Conservation (phyloP, 2,113 vertebrate genomes). For the Nematolebias whitei region DNA sequence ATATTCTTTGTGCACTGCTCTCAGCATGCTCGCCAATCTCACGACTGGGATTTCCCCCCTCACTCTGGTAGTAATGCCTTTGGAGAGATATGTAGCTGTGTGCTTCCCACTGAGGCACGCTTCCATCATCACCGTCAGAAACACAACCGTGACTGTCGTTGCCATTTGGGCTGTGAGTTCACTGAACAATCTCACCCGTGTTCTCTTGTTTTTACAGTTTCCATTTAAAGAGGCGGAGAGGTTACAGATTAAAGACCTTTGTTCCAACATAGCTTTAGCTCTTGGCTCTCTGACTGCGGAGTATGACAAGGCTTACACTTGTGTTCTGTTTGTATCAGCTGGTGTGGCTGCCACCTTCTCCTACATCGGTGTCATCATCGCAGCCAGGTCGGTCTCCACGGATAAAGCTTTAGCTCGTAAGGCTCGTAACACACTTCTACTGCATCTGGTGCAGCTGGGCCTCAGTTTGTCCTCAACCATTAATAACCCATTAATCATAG, state of each 20-base stretch:
- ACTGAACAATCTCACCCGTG: slow-evolving; percentile 6
- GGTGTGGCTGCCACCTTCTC: slow-evolving; percentile 36
- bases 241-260: slow-evolving; percentile 31
- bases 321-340: slow-evolving; percentile 54
- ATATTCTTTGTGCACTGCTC: slow-evolving; percentile 33
- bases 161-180: slow-evolving; percentile 54
- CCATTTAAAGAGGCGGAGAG: slow-evolving; percentile 6
- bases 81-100: slow-evolving; percentile 73
- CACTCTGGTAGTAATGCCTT: slow-evolving; percentile 69
- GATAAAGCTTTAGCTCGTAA: slow-evolving; percentile 54
- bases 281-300: not conserved
- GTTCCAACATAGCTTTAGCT: not conserved
- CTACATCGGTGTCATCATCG: slow-evolving; percentile 63
- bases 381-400: slow-evolving; percentile 63
- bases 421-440: slow-evolving; percentile 61
- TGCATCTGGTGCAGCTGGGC: slow-evolving; percentile 67
- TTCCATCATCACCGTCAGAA: slow-evolving; percentile 56
- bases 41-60: slow-evolving; percentile 50
- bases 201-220: slow-evolving; percentile 8
- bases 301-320: slow-evolving; percentile 33
- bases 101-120: slow-evolving; percentile 68
- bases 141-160: slow-evolving; percentile 37
- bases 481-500: slow-evolving; percentile 29
- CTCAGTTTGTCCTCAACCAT: slow-evolving; percentile 57
- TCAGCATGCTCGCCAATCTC: slow-evolving; percentile 10